Evolutionary conservation across 64 coral and sea anemone species (phyloP).

Genomic region (Montipora foliosa): DNA sequence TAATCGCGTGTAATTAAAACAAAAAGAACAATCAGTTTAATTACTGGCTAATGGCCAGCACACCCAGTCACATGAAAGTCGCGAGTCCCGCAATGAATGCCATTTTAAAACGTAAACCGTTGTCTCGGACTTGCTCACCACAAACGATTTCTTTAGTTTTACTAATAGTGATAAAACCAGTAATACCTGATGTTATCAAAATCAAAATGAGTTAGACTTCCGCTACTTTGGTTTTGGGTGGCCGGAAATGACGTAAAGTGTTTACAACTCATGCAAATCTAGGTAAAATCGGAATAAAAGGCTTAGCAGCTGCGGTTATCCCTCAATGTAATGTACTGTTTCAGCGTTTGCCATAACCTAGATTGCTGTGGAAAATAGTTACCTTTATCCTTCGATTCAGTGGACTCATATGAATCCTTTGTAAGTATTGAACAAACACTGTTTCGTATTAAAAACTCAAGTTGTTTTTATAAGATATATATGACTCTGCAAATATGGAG

Average conservation of each 20-base stretch:
- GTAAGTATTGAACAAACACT: constrained; percentile 15
- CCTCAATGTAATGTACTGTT: neutral
- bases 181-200: neutral
- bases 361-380: neutral
- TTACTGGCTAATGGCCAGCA: no score
- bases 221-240: neutral
- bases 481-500: no score
- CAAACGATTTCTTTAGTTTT: no score
- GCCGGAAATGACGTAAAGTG: neutral
- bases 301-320: no score
- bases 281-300: neutral
- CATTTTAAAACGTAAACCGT: neutral
- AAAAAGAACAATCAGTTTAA: neutral
- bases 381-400: constrained; percentile 59
- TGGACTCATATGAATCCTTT: constrained; percentile 44
- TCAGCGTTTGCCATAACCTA: neutral
- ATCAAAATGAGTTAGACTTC: neutral
- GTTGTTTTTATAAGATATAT: no score
- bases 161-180: no score
- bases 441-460: no score
- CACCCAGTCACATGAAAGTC: neutral
- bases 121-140: neutral
- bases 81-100: constrained; percentile 4
- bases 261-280: constrained; percentile 30
- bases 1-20: no score